Conservation (phyloP, 2,113 vertebrate genomes). For the Phrynocephalus versicolor region DNA sequence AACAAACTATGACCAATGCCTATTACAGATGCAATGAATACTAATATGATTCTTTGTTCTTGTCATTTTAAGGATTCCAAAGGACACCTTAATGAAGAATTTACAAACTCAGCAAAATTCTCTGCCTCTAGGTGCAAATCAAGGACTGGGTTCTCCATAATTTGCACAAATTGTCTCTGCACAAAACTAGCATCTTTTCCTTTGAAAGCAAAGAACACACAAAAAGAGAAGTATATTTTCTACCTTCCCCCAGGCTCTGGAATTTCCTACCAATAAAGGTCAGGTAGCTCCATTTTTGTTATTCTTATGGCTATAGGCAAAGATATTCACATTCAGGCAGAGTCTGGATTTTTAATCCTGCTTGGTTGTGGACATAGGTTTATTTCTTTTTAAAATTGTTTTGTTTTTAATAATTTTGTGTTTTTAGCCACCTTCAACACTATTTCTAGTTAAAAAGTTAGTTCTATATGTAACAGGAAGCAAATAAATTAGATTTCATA, state of each 20-base stretch:
- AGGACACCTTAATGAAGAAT: too few relatives aligned
- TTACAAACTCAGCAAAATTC: too few relatives aligned
- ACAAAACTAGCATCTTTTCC: too few relatives aligned
- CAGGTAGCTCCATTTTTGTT: background rate
- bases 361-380: too few relatives aligned
- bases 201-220: too few relatives aligned
- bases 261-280: background rate
- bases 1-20: too few relatives aligned
- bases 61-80: too few relatives aligned
- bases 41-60: too few relatives aligned
- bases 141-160: too few relatives aligned
- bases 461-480: background rate
- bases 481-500: conserved; percentile 24
- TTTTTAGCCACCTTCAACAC: background rate
- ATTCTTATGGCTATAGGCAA: background rate
- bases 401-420: background rate
- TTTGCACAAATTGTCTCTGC: too few relatives aligned
- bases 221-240: background rate
- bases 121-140: too few relatives aligned
- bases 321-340: background rate
- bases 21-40: too few relatives aligned
- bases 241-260: background rate
- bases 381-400: background rate
- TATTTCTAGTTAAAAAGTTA: background rate
- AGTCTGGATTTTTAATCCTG: background rate